Evolutionary conservation across 2,113 vertebrate species (phyloP).

Genomic region (Pteropus alecto): DNA sequence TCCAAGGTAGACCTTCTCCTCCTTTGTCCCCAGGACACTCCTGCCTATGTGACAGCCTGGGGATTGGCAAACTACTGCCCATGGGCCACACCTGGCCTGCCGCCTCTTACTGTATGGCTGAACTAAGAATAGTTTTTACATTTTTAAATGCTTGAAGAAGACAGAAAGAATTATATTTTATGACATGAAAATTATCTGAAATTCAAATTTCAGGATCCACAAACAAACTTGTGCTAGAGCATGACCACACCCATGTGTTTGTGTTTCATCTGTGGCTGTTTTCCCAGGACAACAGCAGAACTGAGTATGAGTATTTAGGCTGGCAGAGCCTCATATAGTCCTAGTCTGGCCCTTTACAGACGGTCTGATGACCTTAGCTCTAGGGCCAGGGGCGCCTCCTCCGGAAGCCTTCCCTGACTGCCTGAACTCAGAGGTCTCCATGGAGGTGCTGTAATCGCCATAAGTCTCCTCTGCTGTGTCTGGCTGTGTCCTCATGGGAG

Average conservation of each 20-base stretch:
- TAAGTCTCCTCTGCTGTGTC: background rate
- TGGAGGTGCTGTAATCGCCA: no score
- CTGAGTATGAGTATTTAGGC: background rate
- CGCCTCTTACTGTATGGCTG: background rate
- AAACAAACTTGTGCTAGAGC: background rate
- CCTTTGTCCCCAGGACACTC: background rate
- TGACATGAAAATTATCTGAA: background rate
- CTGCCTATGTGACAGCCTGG: background rate
- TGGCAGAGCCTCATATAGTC: background rate
- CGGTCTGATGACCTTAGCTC: background rate
- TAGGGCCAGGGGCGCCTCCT: background rate
- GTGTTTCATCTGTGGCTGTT: background rate
- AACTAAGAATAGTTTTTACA: background rate
- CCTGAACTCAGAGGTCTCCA: background rate
- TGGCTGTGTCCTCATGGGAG: background rate
- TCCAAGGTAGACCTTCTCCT: background rate
- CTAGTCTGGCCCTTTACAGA: background rate
- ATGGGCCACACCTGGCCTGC: background rate
- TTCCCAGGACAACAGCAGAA: background rate
- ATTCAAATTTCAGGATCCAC: background rate
- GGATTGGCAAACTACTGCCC: background rate
- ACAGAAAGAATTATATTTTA: background rate
- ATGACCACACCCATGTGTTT: background rate
- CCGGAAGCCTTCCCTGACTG: background rate
- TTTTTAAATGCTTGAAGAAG: constrained; percentile 7